Conservation (phyloP, 2,888 invertebrate genomes). For the Temnothorax rugatulus region DNA sequence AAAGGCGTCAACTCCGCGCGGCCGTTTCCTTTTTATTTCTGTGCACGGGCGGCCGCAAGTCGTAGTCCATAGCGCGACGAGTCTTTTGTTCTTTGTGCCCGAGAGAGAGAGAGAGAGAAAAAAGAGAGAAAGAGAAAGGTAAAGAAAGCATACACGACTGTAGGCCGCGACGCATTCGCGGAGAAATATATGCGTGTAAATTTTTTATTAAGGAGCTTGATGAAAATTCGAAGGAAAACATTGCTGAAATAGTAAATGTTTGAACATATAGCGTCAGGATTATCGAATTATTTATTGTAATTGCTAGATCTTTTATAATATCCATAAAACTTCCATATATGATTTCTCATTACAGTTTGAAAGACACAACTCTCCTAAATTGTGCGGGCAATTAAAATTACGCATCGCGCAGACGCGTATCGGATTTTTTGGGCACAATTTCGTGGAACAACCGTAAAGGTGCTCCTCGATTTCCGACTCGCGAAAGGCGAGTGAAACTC, state of each 20-base stretch:
- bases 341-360: background rate
- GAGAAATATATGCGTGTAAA: slow-evolving; percentile 9
- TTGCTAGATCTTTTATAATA: background rate
- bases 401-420: background rate
- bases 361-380: background rate
- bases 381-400: background rate
- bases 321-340: background rate
- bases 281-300: background rate
- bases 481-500: slow-evolving; percentile 41
- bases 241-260: background rate
- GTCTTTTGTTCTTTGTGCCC: slow-evolving; percentile 38
- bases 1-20: slow-evolving; percentile 81
- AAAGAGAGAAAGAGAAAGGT: background rate
- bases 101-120: slow-evolving; percentile 45
- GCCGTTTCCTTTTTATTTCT: slow-evolving; percentile 66
- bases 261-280: background rate
- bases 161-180: slow-evolving; percentile 70
- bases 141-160: slow-evolving; percentile 58
- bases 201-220: background rate
- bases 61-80: slow-evolving; percentile 47
- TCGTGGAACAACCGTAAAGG: slow-evolving; percentile 7
- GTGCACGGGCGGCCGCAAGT: slow-evolving; percentile 52
- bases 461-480: slow-evolving; percentile 28
- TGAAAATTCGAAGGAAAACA: background rate
- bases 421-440: slow-evolving; percentile 12